Conservation (phyloP, 1,140 invertebrate genomes). For the Sitophilus oryzae region DNA sequence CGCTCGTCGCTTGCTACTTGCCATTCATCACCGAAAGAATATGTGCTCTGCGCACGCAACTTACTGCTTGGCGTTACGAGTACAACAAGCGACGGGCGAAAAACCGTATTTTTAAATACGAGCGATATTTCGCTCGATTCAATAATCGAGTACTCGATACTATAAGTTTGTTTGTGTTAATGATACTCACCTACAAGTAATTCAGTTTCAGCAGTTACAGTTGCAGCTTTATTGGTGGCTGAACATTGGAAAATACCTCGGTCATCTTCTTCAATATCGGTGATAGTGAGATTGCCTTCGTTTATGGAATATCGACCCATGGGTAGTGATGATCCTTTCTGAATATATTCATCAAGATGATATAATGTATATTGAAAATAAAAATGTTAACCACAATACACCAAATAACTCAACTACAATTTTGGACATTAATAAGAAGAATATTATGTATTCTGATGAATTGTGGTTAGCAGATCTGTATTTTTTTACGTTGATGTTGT, state of each 20-base stretch:
- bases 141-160: background rate
- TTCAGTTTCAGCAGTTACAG: slow-evolving; percentile 78
- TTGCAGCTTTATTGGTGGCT: slow-evolving; percentile 87
- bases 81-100: too few species aligned
- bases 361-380: too few species aligned
- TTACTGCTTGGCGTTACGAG: too few species aligned
- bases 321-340: slow-evolving; percentile 69
- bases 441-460: too few species aligned
- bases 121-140: too few species aligned
- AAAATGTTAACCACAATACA: slow-evolving; percentile 1
- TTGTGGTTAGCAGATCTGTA: too few species aligned
- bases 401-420: too few species aligned
- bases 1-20: too few species aligned
- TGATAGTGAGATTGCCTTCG: slow-evolving; percentile 83
- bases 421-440: too few species aligned
- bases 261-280: slow-evolving; percentile 75
- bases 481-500: background rate
- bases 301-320: slow-evolving; percentile 61
- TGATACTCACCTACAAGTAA: slow-evolving; percentile 45
- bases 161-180: too few species aligned
- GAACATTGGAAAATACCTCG: slow-evolving; percentile 88
- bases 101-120: background rate
- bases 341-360: slow-evolving; percentile 16
- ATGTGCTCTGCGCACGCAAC: too few species aligned
- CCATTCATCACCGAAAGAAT: too few species aligned